Conservation (phyloP, 2,113 vertebrate genomes). For the Plectropomus leopardus region DNA sequence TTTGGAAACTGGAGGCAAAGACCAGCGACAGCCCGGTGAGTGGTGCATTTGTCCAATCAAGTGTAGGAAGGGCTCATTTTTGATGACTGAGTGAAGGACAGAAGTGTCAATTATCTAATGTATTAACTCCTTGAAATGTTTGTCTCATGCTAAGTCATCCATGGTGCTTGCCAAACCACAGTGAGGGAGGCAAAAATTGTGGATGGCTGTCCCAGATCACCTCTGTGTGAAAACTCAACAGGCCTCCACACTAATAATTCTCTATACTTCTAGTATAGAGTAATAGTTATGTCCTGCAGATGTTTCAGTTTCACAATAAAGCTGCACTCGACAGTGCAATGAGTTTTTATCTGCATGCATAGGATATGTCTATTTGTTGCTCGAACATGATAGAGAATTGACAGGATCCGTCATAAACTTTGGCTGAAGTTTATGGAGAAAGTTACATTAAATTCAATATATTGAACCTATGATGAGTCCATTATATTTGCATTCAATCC, state of each 20-base stretch:
- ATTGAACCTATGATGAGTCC: too few species aligned
- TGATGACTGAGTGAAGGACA: slow-evolving; percentile 19
- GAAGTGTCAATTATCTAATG: slow-evolving; percentile 40
- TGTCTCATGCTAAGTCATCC: slow-evolving; percentile 51
- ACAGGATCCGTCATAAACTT: not conserved
- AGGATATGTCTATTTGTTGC: too few species aligned
- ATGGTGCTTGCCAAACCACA: slow-evolving; percentile 12
- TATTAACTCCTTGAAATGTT: slow-evolving; percentile 29
- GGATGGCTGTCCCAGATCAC: slow-evolving; percentile 8
- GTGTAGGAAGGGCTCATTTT: slow-evolving; percentile 1
- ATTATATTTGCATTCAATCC: too few species aligned
- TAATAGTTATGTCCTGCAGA: too few species aligned
- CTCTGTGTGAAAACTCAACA: not conserved
- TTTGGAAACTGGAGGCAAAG: not conserved
- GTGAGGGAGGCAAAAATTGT: slow-evolving; percentile 10
- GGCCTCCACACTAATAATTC: not conserved
- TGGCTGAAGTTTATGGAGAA: too few species aligned
- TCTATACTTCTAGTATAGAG: not conserved
- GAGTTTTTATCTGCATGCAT: not conserved
- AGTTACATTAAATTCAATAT: too few species aligned
- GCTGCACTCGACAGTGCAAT: not conserved
- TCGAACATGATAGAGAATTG: not conserved
- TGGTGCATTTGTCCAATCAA: slow-evolving; percentile 10
- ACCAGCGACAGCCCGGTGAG: slow-evolving; percentile 8
- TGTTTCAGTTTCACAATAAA: too few species aligned